These are phyloP conservation scores for Zaprionus lachaisei DNA, from an alignment of 1,140 invertebrate genomes.

Conservation along the genomic window DNA sequence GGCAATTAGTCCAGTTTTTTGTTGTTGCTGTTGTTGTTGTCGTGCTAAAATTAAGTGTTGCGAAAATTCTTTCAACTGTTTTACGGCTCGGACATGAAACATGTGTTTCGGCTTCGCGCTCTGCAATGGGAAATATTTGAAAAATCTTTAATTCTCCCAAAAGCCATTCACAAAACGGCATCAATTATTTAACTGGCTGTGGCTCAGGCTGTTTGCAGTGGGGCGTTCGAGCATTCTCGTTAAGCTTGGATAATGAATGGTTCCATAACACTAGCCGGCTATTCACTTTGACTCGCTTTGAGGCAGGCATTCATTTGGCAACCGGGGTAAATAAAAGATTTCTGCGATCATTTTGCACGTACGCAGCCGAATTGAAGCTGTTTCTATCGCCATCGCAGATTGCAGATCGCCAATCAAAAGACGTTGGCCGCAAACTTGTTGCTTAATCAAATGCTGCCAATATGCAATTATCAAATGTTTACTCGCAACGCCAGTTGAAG, in stretches of 20 bases:
- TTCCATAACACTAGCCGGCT: conserved; percentile 28
- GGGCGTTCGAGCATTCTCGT: conserved; percentile 73
- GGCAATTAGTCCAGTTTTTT: conserved; percentile 82
- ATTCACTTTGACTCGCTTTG: conserved; percentile 24
- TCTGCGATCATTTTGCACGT: conserved; percentile 48
- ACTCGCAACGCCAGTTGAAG: neutral
- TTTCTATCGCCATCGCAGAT: conserved; percentile 24
- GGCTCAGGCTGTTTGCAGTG: conserved; percentile 34
- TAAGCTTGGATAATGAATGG: conserved; percentile 70
- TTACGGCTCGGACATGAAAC: conserved; percentile 55
- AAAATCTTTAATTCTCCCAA: conserved; percentile 75
- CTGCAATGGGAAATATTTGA: conserved; percentile 68
- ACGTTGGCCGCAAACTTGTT: conserved; percentile 49
- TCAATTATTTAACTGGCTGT: conserved; percentile 55
- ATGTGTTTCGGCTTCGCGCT: conserved; percentile 54
- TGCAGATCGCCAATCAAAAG: conserved; percentile 54
- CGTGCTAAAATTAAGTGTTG: conserved; percentile 80
- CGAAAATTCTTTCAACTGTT: conserved; percentile 76
- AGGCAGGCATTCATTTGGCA: conserved; percentile 46
- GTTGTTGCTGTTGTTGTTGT: conserved; percentile 14
- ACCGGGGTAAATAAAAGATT: conserved; percentile 48
- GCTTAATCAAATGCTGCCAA: conserved; percentile 13
- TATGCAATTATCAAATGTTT: conserved; percentile 19
- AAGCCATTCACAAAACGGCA: conserved; percentile 64
- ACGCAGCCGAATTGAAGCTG: conserved; percentile 44